phyloP scores from a whole-genome alignment of 1,140 invertebrate species.

The Zaprionus lachaisei region DNA sequence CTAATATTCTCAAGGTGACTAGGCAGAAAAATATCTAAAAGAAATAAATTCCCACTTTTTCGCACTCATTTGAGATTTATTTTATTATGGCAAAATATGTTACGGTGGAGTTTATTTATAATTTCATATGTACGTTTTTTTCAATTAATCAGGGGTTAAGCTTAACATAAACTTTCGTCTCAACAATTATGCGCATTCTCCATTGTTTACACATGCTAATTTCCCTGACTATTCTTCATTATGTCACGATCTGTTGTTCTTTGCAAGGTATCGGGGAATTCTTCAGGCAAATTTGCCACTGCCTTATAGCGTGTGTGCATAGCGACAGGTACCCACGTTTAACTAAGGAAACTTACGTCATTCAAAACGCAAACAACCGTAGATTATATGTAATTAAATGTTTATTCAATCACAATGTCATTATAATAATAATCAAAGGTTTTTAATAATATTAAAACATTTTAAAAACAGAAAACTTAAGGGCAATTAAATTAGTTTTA shows the following conservation, averaged over 20 bases:
- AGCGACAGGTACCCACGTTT: not conserved
- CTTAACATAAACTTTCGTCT: conserved; percentile 1
- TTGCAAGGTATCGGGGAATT: not conserved
- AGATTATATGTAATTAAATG: conserved; percentile 2
- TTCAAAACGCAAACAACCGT: not conserved
- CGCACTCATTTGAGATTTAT: not conserved
- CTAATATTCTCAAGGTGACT: conserved; percentile 7
- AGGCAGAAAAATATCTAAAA: not conserved
- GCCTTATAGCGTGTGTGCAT: conserved; percentile 15
- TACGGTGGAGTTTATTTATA: not conserved
- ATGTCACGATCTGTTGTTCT: conserved; percentile 26
- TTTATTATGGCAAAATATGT: not conserved
- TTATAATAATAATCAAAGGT: not conserved
- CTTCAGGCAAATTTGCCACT: not conserved
- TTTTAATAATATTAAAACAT: not conserved
- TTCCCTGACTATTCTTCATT: not conserved
- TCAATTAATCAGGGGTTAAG: not conserved
- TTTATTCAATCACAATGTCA: not conserved
- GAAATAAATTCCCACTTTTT: not conserved
- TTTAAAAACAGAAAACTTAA: not conserved
- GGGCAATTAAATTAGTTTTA: not conserved
- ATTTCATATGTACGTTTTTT: not conserved
- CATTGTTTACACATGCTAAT: conserved; percentile 5
- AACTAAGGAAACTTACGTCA: conserved; percentile 11
- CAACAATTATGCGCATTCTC: not conserved